Evolutionary conservation across 2,888 invertebrate species (phyloP).

Genomic region (Rutpela maculata): DNA sequence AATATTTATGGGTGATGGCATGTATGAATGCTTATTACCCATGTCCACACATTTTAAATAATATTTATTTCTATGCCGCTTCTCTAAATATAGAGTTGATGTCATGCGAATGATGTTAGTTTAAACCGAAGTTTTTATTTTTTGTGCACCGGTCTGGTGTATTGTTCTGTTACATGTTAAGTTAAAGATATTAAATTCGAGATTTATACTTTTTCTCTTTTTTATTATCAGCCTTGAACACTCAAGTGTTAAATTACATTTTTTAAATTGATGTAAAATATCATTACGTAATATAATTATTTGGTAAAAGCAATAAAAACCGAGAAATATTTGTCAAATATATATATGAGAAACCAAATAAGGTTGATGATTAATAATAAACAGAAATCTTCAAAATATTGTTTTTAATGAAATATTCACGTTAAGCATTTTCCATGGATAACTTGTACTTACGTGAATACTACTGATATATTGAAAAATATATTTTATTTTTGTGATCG

Average conservation of each 20-base stretch:
- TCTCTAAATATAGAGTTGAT: constrained; percentile 40
- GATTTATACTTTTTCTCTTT: background rate
- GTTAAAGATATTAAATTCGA: background rate
- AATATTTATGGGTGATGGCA: background rate
- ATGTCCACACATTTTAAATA: background rate
- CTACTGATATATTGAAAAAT: too few relatives aligned
- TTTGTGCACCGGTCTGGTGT: constrained; percentile 2
- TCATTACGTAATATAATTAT: background rate
- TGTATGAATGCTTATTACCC: background rate
- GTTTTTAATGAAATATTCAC: too few relatives aligned
- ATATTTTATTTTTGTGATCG: too few relatives aligned
- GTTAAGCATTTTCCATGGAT: too few relatives aligned
- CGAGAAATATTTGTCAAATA: too few relatives aligned
- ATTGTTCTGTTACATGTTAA: background rate
- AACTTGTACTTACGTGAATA: too few relatives aligned
- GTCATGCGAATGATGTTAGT: constrained; percentile 22
- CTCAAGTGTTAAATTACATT: background rate
- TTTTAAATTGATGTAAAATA: background rate
- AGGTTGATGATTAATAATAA: too few relatives aligned
- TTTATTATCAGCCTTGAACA: background rate
- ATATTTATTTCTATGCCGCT: constrained; percentile 17
- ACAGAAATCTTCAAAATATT: too few relatives aligned
- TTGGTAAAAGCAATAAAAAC: background rate
- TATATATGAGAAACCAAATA: too few relatives aligned
- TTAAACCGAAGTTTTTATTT: background rate